Evolutionary conservation across 2,113 vertebrate species (phyloP), one percentile per base, ranked within the genome.

Genomic region (Propithecus coquereli): DNA sequence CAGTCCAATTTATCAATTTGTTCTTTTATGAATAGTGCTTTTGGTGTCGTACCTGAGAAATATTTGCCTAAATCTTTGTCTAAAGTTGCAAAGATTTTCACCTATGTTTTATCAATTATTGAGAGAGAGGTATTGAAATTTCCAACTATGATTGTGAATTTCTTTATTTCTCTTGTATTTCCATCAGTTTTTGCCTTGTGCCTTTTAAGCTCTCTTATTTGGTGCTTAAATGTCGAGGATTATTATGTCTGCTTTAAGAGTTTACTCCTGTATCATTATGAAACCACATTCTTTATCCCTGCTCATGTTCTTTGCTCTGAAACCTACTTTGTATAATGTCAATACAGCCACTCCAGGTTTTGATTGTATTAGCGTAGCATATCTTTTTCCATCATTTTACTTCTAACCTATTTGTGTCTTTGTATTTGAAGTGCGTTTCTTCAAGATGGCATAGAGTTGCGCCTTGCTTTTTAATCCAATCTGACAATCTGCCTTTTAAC

Each of bases 401-500:
- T 91, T 85, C 81, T 70, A 47, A 70, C 8, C 3, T 91, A 30
- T 65, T 59, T 79, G 22, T 79, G 20, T 68, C 40, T 70, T 94
- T 68, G 25, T 80, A 34, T 81, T 84, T 91, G 43, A 79, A 92
- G 13, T 79, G 11, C 12, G 50, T 87, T 95, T 90, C 45, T 82
- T 92, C 3, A 37, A 79, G 20, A 52, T 25, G 43, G 43, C 45
- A 13, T 50, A 43, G 52, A 77, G 32, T 71, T 66, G 40, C 32
- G 47, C 54, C 43, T 91, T 74, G 50, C 14, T 65, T 88, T 87
- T 85, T 40, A 84, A 65, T 59, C 43, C 61, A 52, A 1, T 70
- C 43, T 66, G 50, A 43, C 22, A 65, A 40, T 76, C 96, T 95
- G 87, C 34, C 82, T 91, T 93, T 94, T 94, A 83, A 59, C 3